Base-by-base conservation (phyloP, 2,113 vertebrate genomes). In the Raja brachyura region DNA sequence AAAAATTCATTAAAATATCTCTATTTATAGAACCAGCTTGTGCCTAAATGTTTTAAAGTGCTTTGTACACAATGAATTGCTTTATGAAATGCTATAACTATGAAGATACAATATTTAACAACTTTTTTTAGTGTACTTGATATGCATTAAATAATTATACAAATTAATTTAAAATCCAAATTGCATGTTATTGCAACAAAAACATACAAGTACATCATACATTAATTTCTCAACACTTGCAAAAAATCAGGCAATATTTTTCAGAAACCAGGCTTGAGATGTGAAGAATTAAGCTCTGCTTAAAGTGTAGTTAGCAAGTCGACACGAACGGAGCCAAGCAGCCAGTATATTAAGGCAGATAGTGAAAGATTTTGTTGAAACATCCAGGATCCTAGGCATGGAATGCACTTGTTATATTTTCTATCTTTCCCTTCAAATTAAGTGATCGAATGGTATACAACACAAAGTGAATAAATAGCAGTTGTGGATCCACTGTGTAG, bases 21-120 rank as follows among this genome's bases (percentile, higher is more conserved):
- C 56, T 13, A 88, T 81, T 83, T 83, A 83, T 83, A 83, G 20
- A 66, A 90, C 54, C 85, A 63, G 61, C 14, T 8, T 90, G 33
- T 66, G 61, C 66, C 22, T 31, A n/a, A 88, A 88, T 33, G 81
- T 22, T 61, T 66, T 88, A 61, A 61, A 88, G 85, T 88, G 85
- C 85, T 63, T n/a, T 6, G 63, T 88, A 63, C 59, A 63, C 28
- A 14, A 33, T 31, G 85, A 66, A 66, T 88, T 63, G 85, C 59
- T 66, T 59, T 63, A 13, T 59, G 10, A 88, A 63, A 5, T n/a
- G 28, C 28, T 7, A 5, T 28, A 88, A 66, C 25, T 88, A 16
- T 90, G 63, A 54, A 8, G 56, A 31, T 13, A 61, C 22, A 83
- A 83, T 83, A 83, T 78, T 39, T 78, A 83, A 2, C 79, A 83